Evolutionary conservation across 1,140 invertebrate genomes (phyloP).

Genomic region (Drosophila leontia): DNA sequence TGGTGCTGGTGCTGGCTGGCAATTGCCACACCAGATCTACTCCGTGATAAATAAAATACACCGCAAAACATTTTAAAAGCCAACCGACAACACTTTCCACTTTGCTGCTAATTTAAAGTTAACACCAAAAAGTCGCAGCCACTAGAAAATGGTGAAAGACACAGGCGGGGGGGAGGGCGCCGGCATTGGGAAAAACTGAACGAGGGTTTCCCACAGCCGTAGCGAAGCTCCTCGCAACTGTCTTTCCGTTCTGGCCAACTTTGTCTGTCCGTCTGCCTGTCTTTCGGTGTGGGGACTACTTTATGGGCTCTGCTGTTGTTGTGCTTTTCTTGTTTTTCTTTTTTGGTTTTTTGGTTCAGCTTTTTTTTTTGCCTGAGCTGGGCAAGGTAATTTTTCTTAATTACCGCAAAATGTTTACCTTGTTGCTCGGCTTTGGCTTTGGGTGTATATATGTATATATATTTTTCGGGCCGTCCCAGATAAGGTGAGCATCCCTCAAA

Average conservation of each 20-base stretch:
- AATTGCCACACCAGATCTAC: constrained; percentile 66
- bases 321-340: constrained; percentile 45
- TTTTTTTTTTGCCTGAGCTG: constrained; percentile 43
- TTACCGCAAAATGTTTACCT: constrained; percentile 82
- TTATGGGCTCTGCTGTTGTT: constrained; percentile 58
- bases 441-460: constrained; percentile 19
- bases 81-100: constrained; percentile 83
- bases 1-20: constrained; percentile 5
- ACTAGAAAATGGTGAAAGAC: constrained; percentile 67
- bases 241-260: constrained; percentile 53
- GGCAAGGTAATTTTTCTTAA: constrained; percentile 82
- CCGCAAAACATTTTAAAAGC: constrained; percentile 82
- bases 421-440: constrained; percentile 68
- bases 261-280: constrained; percentile 29
- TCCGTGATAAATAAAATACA: constrained; percentile 80
- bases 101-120: constrained; percentile 83
- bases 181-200: constrained; percentile 17
- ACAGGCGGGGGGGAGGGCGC: not conserved
- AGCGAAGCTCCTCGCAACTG: constrained; percentile 36
- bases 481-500: constrained; percentile 61
- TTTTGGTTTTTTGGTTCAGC: constrained; percentile 24
- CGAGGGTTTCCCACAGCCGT: constrained; percentile 53
- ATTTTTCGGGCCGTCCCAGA: constrained; percentile 53
- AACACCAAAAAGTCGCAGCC: constrained; percentile 75
- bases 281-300: constrained; percentile 54